Evolutionary conservation across 2,113 vertebrate species (phyloP).

Genomic region (Lipophrys pholis): DNA sequence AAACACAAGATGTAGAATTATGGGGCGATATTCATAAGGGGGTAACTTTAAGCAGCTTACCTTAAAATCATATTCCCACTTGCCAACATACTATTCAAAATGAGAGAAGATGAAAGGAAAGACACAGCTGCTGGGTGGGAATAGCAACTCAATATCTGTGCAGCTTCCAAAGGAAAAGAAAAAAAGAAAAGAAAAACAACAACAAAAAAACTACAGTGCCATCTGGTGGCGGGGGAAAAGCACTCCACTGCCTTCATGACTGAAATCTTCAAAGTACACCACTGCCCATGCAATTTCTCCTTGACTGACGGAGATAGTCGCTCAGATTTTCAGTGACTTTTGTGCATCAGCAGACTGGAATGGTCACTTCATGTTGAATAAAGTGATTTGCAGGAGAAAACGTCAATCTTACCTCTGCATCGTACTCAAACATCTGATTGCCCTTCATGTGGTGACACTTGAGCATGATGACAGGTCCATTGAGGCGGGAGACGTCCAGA

Average conservation of each 20-base stretch:
- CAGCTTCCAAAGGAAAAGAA: conserved; percentile 10
- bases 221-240: conserved; percentile 72
- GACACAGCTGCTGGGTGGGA: conserved; percentile 45
- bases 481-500: conserved; percentile 95
- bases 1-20: conserved; percentile 32
- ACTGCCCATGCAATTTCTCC: conserved; percentile 10
- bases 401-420: conserved; percentile 89
- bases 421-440: conserved; percentile 99
- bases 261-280: not conserved
- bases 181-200: not conserved
- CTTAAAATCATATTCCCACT: conserved; percentile 97
- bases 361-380: not conserved
- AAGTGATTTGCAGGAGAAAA: not conserved
- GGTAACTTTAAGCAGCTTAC: conserved; percentile 83
- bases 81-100: conserved; percentile 89
- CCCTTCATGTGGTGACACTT: conserved; percentile 99
- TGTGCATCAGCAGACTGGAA: not conserved
- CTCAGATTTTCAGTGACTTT: no score
- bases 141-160: conserved; percentile 13
- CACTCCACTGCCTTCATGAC: not conserved
- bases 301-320: not conserved
- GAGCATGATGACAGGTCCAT: conserved; percentile 95
- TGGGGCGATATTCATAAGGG: conserved; percentile 2
- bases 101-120: conserved; percentile 52
- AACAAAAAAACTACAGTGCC: conserved; percentile 51